Base-by-base conservation (phyloP, 2,888 invertebrate genomes). In the Aphelenchoides bicaudatus region DNA sequence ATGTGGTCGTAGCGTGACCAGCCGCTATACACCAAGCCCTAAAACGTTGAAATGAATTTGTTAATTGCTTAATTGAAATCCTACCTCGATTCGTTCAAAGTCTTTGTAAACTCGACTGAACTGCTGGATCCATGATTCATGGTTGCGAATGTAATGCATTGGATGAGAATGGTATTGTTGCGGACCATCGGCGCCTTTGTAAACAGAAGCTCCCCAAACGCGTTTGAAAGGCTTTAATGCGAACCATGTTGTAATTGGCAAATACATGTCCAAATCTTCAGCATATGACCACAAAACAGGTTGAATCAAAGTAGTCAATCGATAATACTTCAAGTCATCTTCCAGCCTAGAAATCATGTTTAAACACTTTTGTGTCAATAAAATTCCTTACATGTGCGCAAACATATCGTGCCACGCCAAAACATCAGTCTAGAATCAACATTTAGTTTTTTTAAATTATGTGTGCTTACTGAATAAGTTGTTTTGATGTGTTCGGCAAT, bases 141-240 rank as follows among this genome's bases (percentile, higher is more conserved):
- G 82, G 72, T 83, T 83, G 50, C 79, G 78, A 19, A 82, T 63
- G 65, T 83, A 83, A 62, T 82, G 81, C 38, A 73, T 68, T 6
- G 82, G 79, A 64, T 82, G 81, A 2, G 82, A 81, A 43, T 79
- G 71, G 62, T 72, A 78, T 56, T 79, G 73, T 58, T 78, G 71
- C 13, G 70, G 67, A 3, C 83, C 83, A 54, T 83, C 83, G 2
- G 83, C 83, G 21, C 79, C 88, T 79, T 88, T 88, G 78, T 85
- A 88, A 0, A 88, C 87, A 2, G 86, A 86, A 1, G 87, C 87
- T 2, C 86, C 84, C 88, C 88, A 88, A 6, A 86, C 59, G n/a
- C 59, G 56, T 10, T 52, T 63, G 29, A 54, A 54, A 10, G 65
- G 66, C 53, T 62, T 63, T 5, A 74, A 55, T 13, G 72, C 58